Evolutionary conservation across 2,113 vertebrate species (phyloP).

Genomic region (Solea solea): DNA sequence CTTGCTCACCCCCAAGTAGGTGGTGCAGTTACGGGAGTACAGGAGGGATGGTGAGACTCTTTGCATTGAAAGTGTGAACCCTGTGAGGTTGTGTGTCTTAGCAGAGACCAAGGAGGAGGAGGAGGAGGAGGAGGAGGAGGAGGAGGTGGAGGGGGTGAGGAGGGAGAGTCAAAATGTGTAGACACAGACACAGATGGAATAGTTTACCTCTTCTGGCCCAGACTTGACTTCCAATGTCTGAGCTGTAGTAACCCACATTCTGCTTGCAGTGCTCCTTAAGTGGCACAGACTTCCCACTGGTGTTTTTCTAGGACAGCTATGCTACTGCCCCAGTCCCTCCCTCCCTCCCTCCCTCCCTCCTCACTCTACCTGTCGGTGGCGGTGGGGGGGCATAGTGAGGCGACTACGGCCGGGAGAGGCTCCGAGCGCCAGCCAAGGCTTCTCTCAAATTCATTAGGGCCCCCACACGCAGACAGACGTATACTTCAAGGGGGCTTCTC

Average conservation of each 20-base stretch:
- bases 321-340: slow-evolving; percentile 48
- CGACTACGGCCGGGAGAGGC: slow-evolving; percentile 54
- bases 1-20: slow-evolving; percentile 33
- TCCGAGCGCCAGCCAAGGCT: slow-evolving; percentile 51
- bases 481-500: slow-evolving; percentile 61
- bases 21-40: slow-evolving; percentile 10
- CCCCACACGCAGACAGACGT: slow-evolving; percentile 41
- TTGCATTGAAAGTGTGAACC: slow-evolving; percentile 30
- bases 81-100: slow-evolving; percentile 31
- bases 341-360: slow-evolving; percentile 22
- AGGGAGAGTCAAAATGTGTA: slow-evolving; percentile 63
- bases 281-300: slow-evolving; percentile 76
- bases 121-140: slow-evolving; percentile 6
- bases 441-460: slow-evolving; percentile 68
- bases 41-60: slow-evolving; percentile 18
- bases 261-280: slow-evolving; percentile 71
- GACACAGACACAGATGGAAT: slow-evolving; percentile 84
- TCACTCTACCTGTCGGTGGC: slow-evolving; percentile 46
- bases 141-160: slow-evolving; percentile 24
- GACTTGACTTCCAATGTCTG: slow-evolving; percentile 85
- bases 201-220: slow-evolving; percentile 82
- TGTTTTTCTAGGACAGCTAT: slow-evolving; percentile 68
- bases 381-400: slow-evolving; percentile 38
- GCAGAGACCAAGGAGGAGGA: slow-evolving; percentile 34
- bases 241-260: slow-evolving; percentile 86